Conservation (phyloP, 1,140 invertebrate species). For the Nasonia giraulti region DNA sequence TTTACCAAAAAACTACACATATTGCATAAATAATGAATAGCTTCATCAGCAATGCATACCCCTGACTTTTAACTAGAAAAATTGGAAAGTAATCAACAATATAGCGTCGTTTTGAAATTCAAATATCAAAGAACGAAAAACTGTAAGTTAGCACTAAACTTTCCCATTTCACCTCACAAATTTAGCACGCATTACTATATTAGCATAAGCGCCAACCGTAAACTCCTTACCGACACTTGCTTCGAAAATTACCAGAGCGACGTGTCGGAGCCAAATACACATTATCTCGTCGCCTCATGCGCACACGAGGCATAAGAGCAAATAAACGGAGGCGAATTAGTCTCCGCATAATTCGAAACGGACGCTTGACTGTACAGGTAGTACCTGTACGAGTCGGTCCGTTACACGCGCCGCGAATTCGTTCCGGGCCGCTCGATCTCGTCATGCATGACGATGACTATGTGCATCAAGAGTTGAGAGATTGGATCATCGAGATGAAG, state of each 20-base stretch:
- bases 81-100: neutral
- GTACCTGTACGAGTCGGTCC: neutral
- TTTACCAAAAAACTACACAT: neutral
- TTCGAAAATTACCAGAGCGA: neutral
- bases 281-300: neutral
- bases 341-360: neutral
- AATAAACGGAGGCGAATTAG: neutral
- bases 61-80: neutral
- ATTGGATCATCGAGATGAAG: neutral
- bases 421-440: neutral
- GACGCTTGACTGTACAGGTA: neutral
- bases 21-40: neutral
- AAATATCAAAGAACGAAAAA: neutral
- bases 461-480: neutral
- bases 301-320: neutral
- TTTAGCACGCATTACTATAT: neutral
- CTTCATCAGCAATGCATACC: neutral
- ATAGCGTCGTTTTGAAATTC: neutral
- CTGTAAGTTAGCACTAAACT: neutral
- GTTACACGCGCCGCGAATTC: constrained; percentile 3
- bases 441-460: neutral
- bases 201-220: neutral
- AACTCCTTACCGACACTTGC: neutral
- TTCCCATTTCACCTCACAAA: too few species aligned
- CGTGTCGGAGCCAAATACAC: neutral